phyloP scores from a whole-genome alignment of 2,888 invertebrate species.

The Cryptophagus acutangulus region DNA sequence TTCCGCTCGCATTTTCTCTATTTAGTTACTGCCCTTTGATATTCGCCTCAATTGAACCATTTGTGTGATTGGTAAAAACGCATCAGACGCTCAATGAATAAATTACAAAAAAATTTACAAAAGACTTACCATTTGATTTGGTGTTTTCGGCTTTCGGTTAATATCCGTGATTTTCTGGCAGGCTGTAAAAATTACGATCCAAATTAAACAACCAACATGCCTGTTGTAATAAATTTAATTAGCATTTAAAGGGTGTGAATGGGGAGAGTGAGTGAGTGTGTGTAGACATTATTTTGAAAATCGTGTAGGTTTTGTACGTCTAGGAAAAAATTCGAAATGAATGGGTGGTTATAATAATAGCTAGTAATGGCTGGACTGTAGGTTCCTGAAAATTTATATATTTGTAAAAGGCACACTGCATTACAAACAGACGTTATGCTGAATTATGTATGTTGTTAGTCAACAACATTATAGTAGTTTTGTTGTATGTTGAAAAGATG shows the following conservation, averaged over 20 bases:
- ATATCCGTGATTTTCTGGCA: constrained; percentile 54
- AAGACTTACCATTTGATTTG: constrained; percentile 85
- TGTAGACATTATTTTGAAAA: background rate
- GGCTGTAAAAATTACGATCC: constrained; percentile 51
- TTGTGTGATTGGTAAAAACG: constrained; percentile 4
- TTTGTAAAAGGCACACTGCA: background rate
- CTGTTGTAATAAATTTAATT: background rate
- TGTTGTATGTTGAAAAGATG: constrained; percentile 1
- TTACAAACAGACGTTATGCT: background rate
- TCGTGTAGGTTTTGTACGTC: too few relatives aligned
- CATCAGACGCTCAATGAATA: background rate
- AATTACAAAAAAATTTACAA: too few relatives aligned
- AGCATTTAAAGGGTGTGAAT: background rate
- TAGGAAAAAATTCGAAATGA: background rate
- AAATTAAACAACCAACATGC: constrained; percentile 1
- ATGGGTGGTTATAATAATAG: constrained; percentile 5
- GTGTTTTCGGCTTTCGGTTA: constrained; percentile 75
- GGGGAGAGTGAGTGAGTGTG: background rate
- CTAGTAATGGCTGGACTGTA: too few relatives aligned
- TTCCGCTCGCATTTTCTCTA: too few relatives aligned
- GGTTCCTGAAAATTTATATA: too few relatives aligned
- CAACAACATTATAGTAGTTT: background rate
- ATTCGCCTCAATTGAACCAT: too few relatives aligned
- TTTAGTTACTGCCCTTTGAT: too few relatives aligned
- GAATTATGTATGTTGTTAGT: constrained; percentile 1